These are phyloP conservation scores for Drosophila malerkotliana DNA, from an alignment of 1,140 invertebrate genomes.

Conservation along the genomic window DNA sequence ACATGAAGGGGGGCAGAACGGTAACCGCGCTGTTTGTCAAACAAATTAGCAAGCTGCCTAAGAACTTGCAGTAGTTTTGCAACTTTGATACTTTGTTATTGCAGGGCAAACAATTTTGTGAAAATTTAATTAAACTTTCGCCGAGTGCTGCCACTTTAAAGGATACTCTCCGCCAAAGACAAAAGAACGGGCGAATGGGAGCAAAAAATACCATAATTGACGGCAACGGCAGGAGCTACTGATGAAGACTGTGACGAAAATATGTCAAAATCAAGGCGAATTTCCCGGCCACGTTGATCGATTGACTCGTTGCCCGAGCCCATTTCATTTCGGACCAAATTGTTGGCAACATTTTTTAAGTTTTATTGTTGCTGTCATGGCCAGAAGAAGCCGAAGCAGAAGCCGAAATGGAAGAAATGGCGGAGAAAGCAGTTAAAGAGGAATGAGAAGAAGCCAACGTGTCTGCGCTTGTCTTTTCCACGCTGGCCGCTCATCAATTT, in stretches of 20 bases:
- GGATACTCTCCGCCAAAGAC: conserved; percentile 18
- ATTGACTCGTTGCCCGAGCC: conserved; percentile 65
- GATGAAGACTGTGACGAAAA: conserved; percentile 54
- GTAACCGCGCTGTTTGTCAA: conserved; percentile 68
- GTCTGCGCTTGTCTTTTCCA: conserved; percentile 46
- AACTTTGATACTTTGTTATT: conserved; percentile 68
- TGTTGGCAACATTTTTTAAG: conserved; percentile 74
- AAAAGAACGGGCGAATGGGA: neutral
- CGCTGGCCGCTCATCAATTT: conserved; percentile 66
- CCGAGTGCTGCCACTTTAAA: conserved; percentile 58
- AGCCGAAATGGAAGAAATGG: conserved; percentile 8
- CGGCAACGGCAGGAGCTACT: neutral
- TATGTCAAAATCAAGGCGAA: conserved; percentile 62
- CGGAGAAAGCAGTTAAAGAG: neutral
- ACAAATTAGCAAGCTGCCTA: conserved; percentile 73
- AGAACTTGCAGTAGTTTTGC: conserved; percentile 62
- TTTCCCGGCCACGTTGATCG: conserved; percentile 61
- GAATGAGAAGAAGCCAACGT: neutral
- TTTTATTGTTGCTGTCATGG: conserved; percentile 74
- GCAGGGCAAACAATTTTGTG: conserved; percentile 62
- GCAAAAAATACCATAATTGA: neutral
- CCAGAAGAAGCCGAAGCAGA: conserved; percentile 28
- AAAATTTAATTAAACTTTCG: conserved; percentile 70
- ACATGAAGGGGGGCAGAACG: conserved; percentile 19
- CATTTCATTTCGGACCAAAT: conserved; percentile 70